Evolutionary conservation across 2,888 invertebrate genomes (phyloP).

Genomic region (Tenthredo distinguenda): DNA sequence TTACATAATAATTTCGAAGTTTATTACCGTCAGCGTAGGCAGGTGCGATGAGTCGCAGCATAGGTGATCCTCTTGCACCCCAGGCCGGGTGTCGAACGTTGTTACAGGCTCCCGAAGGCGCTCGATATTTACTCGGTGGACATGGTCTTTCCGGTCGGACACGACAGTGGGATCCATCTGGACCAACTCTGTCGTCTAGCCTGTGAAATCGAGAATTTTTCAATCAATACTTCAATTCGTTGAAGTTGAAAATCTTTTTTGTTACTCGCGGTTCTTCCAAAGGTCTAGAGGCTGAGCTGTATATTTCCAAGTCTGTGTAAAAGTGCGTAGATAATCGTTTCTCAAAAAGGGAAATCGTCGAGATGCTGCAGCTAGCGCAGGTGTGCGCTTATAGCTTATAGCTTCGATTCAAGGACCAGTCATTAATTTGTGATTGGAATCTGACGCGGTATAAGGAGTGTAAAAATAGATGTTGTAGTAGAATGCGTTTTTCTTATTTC

Average conservation of each 20-base stretch:
- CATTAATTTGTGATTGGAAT: slow-evolving; percentile 33
- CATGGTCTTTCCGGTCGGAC: slow-evolving; percentile 82
- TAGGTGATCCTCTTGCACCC: slow-evolving; percentile 90
- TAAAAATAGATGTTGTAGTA: not conserved
- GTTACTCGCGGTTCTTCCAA: not conserved
- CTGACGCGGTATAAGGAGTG: slow-evolving; percentile 18
- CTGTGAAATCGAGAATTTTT: slow-evolving; percentile 55
- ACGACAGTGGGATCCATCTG: slow-evolving; percentile 64
- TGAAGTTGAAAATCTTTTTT: not conserved
- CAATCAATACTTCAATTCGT: not conserved
- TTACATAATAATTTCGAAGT: slow-evolving; percentile 6
- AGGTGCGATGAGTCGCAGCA: slow-evolving; percentile 86
- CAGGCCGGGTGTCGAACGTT: slow-evolving; percentile 92
- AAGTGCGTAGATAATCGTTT: not conserved
- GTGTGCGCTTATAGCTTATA: not conserved
- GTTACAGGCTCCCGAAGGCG: slow-evolving; percentile 92
- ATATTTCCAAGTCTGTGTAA: not conserved
- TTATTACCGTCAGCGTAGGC: slow-evolving; percentile 87
- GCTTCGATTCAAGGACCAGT: slow-evolving; percentile 23
- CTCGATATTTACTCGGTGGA: slow-evolving; percentile 91
- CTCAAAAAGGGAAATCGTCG: not conserved
- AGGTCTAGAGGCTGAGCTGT: not conserved
- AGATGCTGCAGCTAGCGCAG: not conserved
- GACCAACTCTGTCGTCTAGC: slow-evolving; percentile 64
- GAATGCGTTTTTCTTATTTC: not conserved